Conservation (phyloP, 2,113 vertebrate species). For the Ursus arctos region DNA sequence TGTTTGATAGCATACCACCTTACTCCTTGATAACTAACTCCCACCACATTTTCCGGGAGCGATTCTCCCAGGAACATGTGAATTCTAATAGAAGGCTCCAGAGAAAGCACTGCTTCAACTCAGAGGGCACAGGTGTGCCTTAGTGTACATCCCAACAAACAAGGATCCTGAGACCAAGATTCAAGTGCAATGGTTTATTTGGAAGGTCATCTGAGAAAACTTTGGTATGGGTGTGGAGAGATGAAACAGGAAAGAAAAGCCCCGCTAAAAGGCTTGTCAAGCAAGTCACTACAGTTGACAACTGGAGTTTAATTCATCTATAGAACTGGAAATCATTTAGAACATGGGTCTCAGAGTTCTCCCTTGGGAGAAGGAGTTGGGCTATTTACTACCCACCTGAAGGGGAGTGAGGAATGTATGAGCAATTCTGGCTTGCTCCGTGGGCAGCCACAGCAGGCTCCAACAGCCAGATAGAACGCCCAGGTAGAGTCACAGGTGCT, state of each 20-base stretch:
- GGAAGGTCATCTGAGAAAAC: background rate
- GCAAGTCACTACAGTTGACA: background rate
- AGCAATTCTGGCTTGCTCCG: background rate
- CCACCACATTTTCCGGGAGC: background rate
- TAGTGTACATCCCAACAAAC: background rate
- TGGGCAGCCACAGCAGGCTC: background rate
- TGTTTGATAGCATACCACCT: background rate
- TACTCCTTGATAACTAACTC: background rate
- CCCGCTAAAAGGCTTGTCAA: background rate
- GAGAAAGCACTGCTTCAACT: background rate
- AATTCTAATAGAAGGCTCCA: background rate
- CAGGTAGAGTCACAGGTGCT: background rate
- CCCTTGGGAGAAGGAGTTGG: accelerated
- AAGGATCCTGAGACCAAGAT: background rate
- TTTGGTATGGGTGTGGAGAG: background rate
- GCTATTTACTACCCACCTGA: background rate
- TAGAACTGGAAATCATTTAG: background rate
- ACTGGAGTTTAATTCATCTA: background rate
- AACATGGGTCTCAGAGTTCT: background rate
- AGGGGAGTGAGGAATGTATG: background rate
- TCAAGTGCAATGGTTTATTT: background rate
- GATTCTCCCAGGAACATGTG: background rate
- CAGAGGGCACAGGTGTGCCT: background rate
- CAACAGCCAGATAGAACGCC: background rate
- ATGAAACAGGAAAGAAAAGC: background rate